These are phyloP conservation scores for Pristionchus japonicus DNA, from an alignment of 2,888 invertebrate species.

Conservation along the genomic window DNA sequence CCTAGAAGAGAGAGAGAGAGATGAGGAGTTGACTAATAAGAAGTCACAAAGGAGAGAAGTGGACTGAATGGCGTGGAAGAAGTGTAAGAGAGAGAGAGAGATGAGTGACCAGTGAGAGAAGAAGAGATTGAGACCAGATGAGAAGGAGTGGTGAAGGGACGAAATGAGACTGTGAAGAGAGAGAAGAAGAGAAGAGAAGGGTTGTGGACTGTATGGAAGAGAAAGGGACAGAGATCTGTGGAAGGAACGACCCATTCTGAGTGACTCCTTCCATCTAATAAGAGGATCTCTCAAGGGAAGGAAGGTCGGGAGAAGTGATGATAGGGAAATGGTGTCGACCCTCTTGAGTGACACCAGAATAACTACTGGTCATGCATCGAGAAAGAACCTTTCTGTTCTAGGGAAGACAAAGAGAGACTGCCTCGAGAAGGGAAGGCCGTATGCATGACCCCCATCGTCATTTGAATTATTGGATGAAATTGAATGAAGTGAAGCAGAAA, in stretches of 20 bases:
- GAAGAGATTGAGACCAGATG: conserved; percentile 24
- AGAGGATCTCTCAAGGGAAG: not conserved
- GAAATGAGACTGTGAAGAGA: conserved; percentile 3
- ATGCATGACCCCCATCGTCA: not conserved
- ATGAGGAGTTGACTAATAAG: conserved; percentile 3
- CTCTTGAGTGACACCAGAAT: not conserved
- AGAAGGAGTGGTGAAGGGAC: not conserved
- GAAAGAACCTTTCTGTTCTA: not conserved
- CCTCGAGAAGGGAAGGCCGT: not conserved
- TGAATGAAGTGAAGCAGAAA: not conserved
- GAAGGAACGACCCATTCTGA: not conserved
- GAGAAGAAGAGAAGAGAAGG: not conserved
- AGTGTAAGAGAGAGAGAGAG: conserved; percentile 23
- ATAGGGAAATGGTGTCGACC: not conserved
- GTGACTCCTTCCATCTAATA: not conserved
- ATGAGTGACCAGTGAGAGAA: conserved; percentile 16
- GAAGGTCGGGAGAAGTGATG: not conserved
- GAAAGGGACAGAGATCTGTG: not conserved
- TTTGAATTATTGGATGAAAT: not conserved
- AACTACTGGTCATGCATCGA: not conserved
- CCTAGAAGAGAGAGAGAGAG: not conserved
- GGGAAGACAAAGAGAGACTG: conserved; percentile 3
- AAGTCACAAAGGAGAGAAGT: not conserved
- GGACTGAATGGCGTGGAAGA: conserved; percentile 4
- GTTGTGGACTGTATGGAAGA: not conserved